Conservation (phyloP, 2,797 vertebrate genomes). For the Acanthornis magna region DNA sequence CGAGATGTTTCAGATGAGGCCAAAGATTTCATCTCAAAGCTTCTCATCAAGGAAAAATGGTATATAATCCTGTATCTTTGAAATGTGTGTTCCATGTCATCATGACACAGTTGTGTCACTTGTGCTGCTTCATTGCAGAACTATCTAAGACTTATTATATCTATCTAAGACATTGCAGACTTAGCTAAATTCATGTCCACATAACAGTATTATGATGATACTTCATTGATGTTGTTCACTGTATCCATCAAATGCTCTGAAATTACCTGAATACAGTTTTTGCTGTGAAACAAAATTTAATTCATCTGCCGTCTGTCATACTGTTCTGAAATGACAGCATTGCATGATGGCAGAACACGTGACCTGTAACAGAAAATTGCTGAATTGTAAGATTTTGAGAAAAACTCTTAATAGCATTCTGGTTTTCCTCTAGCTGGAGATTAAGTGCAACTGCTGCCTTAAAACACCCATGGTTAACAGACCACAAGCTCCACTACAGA, state of each 20-base stretch:
- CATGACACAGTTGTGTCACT: background rate
- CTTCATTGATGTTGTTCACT: background rate
- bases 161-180: background rate
- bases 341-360: background rate
- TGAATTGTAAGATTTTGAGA: background rate
- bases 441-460: conserved; percentile 93
- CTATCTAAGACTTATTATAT: background rate
- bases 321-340: background rate
- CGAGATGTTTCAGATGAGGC: conserved; percentile 87
- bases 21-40: conserved; percentile 92
- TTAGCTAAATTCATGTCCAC: background rate
- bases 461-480: conserved; percentile 92
- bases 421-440: conserved; percentile 86
- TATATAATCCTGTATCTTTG: conserved; percentile 50
- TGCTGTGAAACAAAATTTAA: background rate
- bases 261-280: background rate
- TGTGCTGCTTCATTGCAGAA: background rate
- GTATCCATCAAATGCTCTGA: background rate
- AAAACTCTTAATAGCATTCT: conserved; percentile 25
- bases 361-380: background rate
- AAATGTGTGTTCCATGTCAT: background rate
- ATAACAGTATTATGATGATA: background rate
- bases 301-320: background rate
- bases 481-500: conserved; percentile 84
- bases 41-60: conserved; percentile 97